Base-by-base conservation (phyloP, 1,140 invertebrate genomes). In the Limonius californicus region DNA sequence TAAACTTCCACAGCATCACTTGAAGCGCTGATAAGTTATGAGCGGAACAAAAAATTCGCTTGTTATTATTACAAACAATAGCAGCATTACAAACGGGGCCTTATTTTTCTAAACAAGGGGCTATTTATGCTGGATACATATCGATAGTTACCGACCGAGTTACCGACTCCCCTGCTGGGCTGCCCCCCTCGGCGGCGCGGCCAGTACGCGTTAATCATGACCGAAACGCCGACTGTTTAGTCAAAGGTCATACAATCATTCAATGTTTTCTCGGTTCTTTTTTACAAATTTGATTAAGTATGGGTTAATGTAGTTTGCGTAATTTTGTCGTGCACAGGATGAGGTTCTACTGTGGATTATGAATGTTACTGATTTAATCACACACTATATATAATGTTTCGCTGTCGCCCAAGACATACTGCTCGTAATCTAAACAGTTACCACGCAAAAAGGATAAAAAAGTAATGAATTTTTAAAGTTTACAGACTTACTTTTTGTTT, bases 131-230 rank as follows among this genome's bases (percentile, higher is more conserved):
- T 27, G 23, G 23, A 27, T 27, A 27, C 23, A 50, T 50, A 50
- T 50, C 6, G 45, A 50, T 50, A 50, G 45, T 50, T 50, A 50
- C 45, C 16, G 45, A 50, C 45, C 16, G 20, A 50, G 6, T 50
- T 50, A 50, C 20, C 16, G n/a, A 50, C 45, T 12, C 15, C 8
- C 45, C 45, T 21, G 45, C 45, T 50, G 45, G 9, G 45, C 11
- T 21, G 16, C 45, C 45, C 45, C 45, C 45, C 45, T 50, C 19
- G 45, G 20, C 7, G 45, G 45, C 8, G 45, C 16, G 20, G 14
- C 14, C 12, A 3, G 16, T 50, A 50, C 20, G 14, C 45, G 45
- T 50, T 50, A 50, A 50, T 50, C 45, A 50, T 50, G 16, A 50
- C 45, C 16, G n/a, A 50, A 50, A 50, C 16, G 14, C 16, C 4